A percentile compares a stretch with the other conserved stretches of the same genome.
Evolutionary conservation across 2,797 vertebrate species (phyloP).

Genomic region (Poeciliopsis gracilis): DNA sequence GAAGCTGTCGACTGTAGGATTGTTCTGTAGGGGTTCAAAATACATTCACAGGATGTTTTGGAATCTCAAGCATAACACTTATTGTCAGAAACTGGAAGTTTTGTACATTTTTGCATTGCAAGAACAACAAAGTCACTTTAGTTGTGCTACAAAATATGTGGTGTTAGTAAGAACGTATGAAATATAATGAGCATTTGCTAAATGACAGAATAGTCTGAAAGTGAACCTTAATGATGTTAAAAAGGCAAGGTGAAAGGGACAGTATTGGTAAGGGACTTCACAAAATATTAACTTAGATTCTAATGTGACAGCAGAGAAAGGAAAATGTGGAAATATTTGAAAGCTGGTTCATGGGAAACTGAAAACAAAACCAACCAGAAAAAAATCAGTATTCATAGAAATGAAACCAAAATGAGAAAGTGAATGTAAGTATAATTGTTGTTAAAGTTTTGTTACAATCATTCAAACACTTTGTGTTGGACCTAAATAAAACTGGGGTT

Average conservation of each 20-base stretch:
- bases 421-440: background rate
- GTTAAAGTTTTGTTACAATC: background rate
- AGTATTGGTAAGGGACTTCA: background rate
- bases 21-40: slow-evolving; percentile 9
- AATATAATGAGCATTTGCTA: background rate
- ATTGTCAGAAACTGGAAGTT: background rate
- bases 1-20: slow-evolving; percentile 22
- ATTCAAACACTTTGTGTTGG: background rate
- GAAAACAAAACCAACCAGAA: background rate
- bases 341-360: background rate
- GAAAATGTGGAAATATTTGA: background rate
- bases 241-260: background rate
- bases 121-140: background rate
- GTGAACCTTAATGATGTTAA: background rate
- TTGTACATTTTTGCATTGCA: background rate
- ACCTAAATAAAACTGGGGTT: background rate
- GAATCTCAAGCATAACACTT: slow-evolving; percentile 21
- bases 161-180: background rate
- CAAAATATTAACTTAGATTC: background rate
- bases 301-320: background rate
- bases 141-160: background rate
- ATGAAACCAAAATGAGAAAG: background rate
- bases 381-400: background rate
- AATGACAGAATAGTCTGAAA: background rate
- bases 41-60: background rate